These are phyloP conservation scores for Zygogramma bicolorata DNA, from an alignment of 2,888 invertebrate species.

Conservation along the genomic window DNA sequence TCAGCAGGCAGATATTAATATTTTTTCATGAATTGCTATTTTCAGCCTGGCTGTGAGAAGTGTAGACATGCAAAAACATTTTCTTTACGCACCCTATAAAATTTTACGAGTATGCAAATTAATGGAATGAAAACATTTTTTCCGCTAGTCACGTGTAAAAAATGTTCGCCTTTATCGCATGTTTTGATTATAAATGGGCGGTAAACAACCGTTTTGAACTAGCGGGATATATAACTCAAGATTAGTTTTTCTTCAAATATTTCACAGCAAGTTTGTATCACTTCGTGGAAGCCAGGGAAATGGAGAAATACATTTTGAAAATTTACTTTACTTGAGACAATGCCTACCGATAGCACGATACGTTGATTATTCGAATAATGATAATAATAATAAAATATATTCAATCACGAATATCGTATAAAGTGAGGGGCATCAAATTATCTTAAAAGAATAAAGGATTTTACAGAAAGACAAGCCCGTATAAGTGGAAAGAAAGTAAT, in stretches of 20 bases:
- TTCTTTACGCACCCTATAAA: neutral
- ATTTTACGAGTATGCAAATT: neutral
- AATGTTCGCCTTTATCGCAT: neutral
- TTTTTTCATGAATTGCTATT: neutral
- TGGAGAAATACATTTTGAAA: too few species aligned
- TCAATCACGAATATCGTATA: too few species aligned
- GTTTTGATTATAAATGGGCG: neutral
- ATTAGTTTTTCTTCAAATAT: neutral
- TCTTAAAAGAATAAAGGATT: too few species aligned
- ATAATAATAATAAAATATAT: too few species aligned
- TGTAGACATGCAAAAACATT: neutral
- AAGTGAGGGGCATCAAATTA: too few species aligned
- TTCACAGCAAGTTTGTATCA: neutral
- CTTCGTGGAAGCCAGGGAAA: too few species aligned
- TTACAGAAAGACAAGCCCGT: too few species aligned
- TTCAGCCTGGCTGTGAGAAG: neutral
- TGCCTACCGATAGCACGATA: too few species aligned
- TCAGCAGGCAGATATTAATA: neutral
- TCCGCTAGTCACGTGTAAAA: neutral
- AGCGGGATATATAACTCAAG: neutral
- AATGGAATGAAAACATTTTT: neutral
- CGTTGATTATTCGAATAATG: too few species aligned
- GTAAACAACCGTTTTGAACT: neutral
- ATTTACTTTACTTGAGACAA: too few species aligned
- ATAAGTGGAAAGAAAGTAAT: too few species aligned